These are phyloP conservation scores for Tetramorium bicarinatum DNA, from an alignment of 2,888 invertebrate species.

Conservation along the genomic window DNA sequence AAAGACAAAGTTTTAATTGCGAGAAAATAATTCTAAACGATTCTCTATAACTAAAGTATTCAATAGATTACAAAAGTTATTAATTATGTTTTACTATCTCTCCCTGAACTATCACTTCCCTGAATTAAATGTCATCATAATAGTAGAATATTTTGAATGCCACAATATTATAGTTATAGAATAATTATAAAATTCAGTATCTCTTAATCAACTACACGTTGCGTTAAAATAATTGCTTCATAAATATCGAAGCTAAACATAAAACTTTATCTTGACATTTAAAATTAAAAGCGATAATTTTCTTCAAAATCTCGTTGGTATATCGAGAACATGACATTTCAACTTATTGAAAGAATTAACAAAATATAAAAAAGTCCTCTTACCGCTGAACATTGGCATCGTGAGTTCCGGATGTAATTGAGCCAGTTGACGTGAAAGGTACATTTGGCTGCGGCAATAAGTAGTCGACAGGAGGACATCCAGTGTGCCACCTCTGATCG, in stretches of 20 bases:
- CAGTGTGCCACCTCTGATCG: constrained; percentile 89
- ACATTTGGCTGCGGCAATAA: constrained; percentile 97
- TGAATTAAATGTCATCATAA: background rate
- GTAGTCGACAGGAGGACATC: constrained; percentile 95
- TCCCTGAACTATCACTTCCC: background rate
- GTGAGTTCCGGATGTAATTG: constrained; percentile 98
- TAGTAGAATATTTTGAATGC: background rate
- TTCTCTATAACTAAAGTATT: background rate
- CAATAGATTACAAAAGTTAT: background rate
- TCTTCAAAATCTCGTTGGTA: background rate
- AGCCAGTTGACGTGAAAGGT: constrained; percentile 96
- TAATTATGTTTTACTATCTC: background rate
- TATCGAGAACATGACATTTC: background rate
- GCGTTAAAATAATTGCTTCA: background rate
- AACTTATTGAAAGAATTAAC: background rate
- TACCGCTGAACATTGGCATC: constrained; percentile 99
- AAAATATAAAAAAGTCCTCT: constrained; percentile 73
- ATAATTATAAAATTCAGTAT: background rate
- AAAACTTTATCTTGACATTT: background rate
- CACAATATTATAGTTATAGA: background rate
- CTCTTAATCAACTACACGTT: background rate
- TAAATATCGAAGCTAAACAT: background rate
- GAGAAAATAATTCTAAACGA: background rate
- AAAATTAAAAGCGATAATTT: background rate
- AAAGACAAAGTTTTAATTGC: background rate